A percentile compares a stretch with the other conserved stretches of the same genome.
These are phyloP conservation scores for Pteromalus puparum DNA, from an alignment of 1,140 invertebrate genomes.

Conservation along the genomic window DNA sequence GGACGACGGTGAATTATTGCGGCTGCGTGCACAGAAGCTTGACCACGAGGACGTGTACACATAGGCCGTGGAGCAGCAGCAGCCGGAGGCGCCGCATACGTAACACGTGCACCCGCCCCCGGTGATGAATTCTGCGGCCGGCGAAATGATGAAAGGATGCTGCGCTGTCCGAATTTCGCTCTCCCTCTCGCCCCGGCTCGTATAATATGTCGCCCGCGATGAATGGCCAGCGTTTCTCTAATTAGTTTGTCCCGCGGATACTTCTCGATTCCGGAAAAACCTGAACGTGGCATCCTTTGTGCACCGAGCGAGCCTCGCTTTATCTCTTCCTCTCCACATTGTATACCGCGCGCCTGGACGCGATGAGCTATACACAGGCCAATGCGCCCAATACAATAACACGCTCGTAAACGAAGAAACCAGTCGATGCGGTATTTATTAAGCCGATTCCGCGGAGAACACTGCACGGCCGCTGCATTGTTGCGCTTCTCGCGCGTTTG, in stretches of 20 bases:
- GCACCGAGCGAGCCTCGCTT: too few relatives aligned
- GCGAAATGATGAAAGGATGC: slow-evolving; percentile 4
- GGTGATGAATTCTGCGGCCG: slow-evolving; percentile 11
- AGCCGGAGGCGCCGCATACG: neutral
- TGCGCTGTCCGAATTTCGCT: neutral
- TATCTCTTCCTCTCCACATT: too few relatives aligned
- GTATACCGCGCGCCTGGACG: too few relatives aligned
- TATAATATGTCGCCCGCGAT: neutral
- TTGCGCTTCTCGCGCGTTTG: neutral
- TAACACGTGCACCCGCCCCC: neutral
- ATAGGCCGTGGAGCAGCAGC: neutral
- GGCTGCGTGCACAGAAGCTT: neutral
- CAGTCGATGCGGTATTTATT: slow-evolving; percentile 38
- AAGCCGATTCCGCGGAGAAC: slow-evolving; percentile 10
- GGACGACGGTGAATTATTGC: slow-evolving; percentile 21
- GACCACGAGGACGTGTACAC: slow-evolving; percentile 5
- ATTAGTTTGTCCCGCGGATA: slow-evolving; percentile 24
- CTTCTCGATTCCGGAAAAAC: slow-evolving; percentile 22
- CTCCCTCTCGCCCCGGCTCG: neutral
- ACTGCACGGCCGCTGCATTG: neutral
- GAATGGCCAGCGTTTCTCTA: neutral
- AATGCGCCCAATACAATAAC: slow-evolving; percentile 37
- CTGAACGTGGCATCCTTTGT: too few relatives aligned
- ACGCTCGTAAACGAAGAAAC: slow-evolving; percentile 41
- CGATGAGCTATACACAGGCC: too few relatives aligned